Percentiles rank a stretch among this genome's conserved stretches.
These are phyloP conservation scores for Cataglyphis albicans DNA, from an alignment of 2,888 invertebrate species.

Conservation along the genomic window DNA sequence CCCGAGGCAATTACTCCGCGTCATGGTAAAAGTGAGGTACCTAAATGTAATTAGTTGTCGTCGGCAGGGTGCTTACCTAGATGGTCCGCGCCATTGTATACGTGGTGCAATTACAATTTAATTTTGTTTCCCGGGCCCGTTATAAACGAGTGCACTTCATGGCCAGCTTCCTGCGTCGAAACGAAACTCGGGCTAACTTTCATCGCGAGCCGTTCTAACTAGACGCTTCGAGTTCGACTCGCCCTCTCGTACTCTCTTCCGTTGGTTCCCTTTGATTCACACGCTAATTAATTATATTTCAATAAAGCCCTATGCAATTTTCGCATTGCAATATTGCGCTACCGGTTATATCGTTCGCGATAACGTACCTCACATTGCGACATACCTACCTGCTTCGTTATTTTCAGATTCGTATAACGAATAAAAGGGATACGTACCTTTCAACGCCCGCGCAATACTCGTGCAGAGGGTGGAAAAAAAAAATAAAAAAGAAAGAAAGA, in stretches of 20 bases:
- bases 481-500: neutral
- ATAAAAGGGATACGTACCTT: neutral
- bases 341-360: neutral
- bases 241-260: conserved; percentile 6
- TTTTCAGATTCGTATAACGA: conserved; percentile 34
- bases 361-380: conserved; percentile 1
- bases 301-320: conserved; percentile 72
- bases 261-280: conserved; percentile 68
- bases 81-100: conserved; percentile 72
- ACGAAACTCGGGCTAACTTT: conserved; percentile 69
- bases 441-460: conserved; percentile 1
- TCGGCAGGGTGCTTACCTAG: conserved; percentile 75
- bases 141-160: conserved; percentile 78
- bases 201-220: conserved; percentile 67
- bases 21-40: conserved; percentile 75
- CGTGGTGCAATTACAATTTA: conserved; percentile 78
- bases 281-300: conserved; percentile 78
- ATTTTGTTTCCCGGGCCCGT: conserved; percentile 75
- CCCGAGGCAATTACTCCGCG: conserved; percentile 73
- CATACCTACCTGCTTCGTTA: conserved; percentile 4
- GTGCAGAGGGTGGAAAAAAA: conserved; percentile 8
- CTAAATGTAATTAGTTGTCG: conserved; percentile 79
- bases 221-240: conserved; percentile 55
- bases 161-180: conserved; percentile 67
- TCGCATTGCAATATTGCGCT: conserved; percentile 70